These are phyloP conservation scores for Panagrolaimus sp. DNA, from an alignment of 1,140 invertebrate species.

Conservation along the genomic window DNA sequence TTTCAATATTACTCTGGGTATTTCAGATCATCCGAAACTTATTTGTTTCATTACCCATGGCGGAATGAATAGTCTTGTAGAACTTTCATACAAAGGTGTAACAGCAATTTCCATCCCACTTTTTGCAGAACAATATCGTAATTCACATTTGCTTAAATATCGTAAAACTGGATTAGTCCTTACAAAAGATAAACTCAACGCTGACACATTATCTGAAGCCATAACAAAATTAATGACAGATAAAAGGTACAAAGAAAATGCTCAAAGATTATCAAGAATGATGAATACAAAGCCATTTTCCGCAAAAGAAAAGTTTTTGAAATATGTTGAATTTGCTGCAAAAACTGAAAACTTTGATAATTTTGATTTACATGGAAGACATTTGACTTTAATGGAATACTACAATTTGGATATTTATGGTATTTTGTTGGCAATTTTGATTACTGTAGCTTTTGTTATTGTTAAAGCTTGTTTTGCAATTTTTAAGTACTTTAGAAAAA, in stretches of 20 bases:
- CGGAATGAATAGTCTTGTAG: constrained; percentile 72
- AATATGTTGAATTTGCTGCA: constrained; percentile 17
- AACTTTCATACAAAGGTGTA: constrained; percentile 73
- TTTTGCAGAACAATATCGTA: constrained; percentile 34
- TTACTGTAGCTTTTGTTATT: background rate
- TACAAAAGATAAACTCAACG: constrained; percentile 8
- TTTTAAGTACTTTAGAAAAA: too few species aligned
- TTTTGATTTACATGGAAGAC: background rate
- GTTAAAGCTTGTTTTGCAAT: background rate
- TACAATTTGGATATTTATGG: constrained; percentile 19
- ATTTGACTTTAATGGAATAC: constrained; percentile 17
- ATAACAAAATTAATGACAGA: constrained; percentile 8
- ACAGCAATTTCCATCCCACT: constrained; percentile 70
- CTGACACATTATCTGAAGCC: constrained; percentile 3
- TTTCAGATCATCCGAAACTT: constrained; percentile 14
- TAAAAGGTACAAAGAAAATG: background rate
- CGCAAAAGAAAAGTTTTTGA: constrained; percentile 12
- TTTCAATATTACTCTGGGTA: too few species aligned
- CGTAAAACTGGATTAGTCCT: constrained; percentile 2
- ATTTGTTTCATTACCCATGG: constrained; percentile 58
- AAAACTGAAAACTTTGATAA: constrained; percentile 14
- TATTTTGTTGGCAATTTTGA: constrained; percentile 2
- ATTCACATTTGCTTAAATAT: constrained; percentile 5
- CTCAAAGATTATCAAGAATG: background rate
- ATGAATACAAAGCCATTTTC: constrained; percentile 14